Base-by-base conservation (phyloP, 2,797 vertebrate species). In the Gobio occitaniae region DNA sequence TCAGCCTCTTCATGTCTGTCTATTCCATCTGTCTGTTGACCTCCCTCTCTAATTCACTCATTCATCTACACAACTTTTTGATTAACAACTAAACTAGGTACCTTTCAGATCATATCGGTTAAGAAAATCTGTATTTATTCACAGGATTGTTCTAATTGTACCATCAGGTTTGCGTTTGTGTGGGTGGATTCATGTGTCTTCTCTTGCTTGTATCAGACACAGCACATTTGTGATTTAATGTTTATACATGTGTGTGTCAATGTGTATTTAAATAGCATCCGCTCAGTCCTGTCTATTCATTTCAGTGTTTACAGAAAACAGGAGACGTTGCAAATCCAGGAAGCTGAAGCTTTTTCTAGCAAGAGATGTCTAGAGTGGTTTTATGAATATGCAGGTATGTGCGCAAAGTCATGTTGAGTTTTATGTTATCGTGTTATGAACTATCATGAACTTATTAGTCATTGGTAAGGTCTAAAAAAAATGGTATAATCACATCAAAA, bases 351-450 rank as follows among this genome's bases (percentile, higher is more conserved):
- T n/a, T 99, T 99, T 94, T 98, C 98, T 86, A 99, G 96, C 95
- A 99, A 99, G 93, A 95, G 98, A 87, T 99, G 98, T 92, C 95
- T 99, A 93, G 98, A 99, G 90, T 99, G 98, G 98, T 99, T 99
- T 93, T 99, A 99, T 90, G 98, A 99, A 93, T 99, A 99, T 70
- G 97, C 98, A 95, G 98, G 98, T 99, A 93, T 91, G 86, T 56
- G 6, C 2, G 17, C 5, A 70, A 76, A 78, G 9, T 32, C 47
- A 52, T 50, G 15, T 2, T 54, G 10, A 63, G 59, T 29, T 77
- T 32, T 65, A 19, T 63, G 8, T 36, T 21, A 21, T 13, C 11
- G 6, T 52, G 15, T 48, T 61, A 1, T 61, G 38, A 47, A 19
- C 25, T 16, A 8, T 74, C 61, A 44, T 29, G 36, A 79, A 16